Percentiles rank a stretch among this genome's conserved stretches.
phyloP scores from a whole-genome alignment of 2,113 vertebrate genomes.

The Dryoscopus gambensis region DNA sequence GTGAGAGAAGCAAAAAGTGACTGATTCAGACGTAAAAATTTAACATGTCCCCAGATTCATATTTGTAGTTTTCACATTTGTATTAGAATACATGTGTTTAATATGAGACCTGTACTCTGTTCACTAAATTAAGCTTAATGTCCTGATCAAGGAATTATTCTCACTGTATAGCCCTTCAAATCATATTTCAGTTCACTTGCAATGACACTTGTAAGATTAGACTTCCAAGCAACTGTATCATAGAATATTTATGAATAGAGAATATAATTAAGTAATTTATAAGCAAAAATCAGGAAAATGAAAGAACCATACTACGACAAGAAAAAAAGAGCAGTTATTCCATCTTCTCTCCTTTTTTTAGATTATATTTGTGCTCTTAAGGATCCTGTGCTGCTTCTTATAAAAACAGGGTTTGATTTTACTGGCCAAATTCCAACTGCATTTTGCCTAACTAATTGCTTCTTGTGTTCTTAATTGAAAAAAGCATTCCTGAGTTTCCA shows the following conservation, averaged over 20 bases:
- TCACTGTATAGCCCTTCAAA: neutral
- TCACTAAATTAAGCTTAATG: neutral
- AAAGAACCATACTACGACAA: neutral
- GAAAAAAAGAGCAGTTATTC: neutral
- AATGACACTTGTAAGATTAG: neutral
- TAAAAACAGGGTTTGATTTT: neutral
- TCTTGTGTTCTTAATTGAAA: constrained; percentile 14
- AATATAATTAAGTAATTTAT: constrained; percentile 29
- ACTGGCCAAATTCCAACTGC: constrained; percentile 20
- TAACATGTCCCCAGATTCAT: neutral
- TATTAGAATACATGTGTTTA: neutral
- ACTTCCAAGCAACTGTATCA: neutral
- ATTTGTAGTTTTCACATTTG: neutral
- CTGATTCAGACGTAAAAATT: neutral
- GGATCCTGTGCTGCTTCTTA: neutral
- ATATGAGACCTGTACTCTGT: neutral
- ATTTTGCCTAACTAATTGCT: constrained; percentile 39
- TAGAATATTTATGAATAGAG: neutral
- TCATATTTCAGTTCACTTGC: neutral
- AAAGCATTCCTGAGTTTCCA: neutral
- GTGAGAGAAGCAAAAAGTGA: neutral
- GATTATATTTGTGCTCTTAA: neutral
- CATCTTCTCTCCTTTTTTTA: neutral
- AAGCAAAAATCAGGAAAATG: neutral
- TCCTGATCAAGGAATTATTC: neutral